Conservation (phyloP, 92 coral and sea anemone species). For the Paramuricea clavata region DNA sequence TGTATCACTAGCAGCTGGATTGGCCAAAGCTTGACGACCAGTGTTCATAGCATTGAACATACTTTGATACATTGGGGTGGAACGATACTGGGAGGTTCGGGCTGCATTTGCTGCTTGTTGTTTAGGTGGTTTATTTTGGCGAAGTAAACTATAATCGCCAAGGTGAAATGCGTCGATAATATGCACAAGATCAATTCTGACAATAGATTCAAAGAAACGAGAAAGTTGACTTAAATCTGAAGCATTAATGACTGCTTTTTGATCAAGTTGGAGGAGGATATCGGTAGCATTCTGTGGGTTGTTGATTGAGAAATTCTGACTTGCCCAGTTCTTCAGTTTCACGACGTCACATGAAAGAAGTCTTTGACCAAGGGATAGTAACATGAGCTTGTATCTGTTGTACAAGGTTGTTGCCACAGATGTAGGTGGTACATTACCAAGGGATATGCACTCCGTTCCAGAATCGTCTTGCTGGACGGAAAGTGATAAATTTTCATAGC, state of each 20-base stretch:
- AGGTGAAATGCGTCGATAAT: conserved; percentile 19
- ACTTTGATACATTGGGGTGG: not conserved
- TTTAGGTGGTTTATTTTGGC: not conserved
- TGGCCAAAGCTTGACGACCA: not conserved
- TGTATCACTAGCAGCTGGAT: not conserved
- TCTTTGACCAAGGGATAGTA: not conserved
- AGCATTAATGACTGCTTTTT: not conserved
- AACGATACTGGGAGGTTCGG: not conserved
- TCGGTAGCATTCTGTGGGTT: not conserved
- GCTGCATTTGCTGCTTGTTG: not conserved
- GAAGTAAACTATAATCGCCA: conserved; percentile 15
- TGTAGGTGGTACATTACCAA: not conserved
- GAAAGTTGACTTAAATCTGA: not conserved
- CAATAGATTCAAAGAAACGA: not conserved
- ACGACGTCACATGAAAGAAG: not conserved
- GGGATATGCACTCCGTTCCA: not conserved
- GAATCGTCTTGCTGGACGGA: not conserved
- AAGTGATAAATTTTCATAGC: not conserved
- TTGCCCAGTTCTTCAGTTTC: not conserved
- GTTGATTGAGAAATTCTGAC: not conserved
- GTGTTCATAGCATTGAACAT: not conserved
- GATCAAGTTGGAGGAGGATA: not conserved
- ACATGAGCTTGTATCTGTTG: conserved; percentile 3
- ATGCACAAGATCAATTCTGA: not conserved
- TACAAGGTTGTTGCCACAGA: not conserved